Evolutionary conservation across 2,888 invertebrate genomes (phyloP).

Genomic region (Phalera bucephala): DNA sequence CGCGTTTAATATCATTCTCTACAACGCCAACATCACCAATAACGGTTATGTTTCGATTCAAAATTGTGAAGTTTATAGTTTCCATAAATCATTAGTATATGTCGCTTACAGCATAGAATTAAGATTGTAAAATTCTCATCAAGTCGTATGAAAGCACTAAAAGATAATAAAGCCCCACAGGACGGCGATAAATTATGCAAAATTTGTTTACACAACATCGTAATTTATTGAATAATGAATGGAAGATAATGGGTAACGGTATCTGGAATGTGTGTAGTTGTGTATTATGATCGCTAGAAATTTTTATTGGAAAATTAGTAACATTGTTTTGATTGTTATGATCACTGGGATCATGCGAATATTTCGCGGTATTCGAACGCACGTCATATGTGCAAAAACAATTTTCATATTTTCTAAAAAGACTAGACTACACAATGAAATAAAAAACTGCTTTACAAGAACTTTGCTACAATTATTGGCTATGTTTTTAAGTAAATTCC

Average conservation of each 20-base stretch:
- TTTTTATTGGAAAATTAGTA: no score
- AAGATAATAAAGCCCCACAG: not conserved
- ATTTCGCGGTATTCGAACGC: no score
- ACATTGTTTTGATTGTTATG: no score
- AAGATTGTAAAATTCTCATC: constrained; percentile 1
- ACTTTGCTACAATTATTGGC: no score
- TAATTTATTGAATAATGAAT: constrained; percentile 4
- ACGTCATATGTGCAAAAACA: no score
- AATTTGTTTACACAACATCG: constrained; percentile 11
- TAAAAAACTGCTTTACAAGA: constrained; percentile 30
- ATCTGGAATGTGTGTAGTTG: no score
- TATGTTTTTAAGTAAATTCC: no score
- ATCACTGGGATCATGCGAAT: no score
- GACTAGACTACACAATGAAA: no score
- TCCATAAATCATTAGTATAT: not conserved
- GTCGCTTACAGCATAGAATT: not conserved
- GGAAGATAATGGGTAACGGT: not conserved
- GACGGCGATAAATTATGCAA: constrained; percentile 14
- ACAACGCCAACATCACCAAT: not conserved
- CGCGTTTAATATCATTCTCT: not conserved
- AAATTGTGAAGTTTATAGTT: not conserved
- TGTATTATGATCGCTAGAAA: no score
- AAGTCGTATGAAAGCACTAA: not conserved
- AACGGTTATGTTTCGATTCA: not conserved
- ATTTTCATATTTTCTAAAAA: no score